Base-by-base conservation (phyloP, 2,888 invertebrate genomes). In the Ypsolopha scabrella region DNA sequence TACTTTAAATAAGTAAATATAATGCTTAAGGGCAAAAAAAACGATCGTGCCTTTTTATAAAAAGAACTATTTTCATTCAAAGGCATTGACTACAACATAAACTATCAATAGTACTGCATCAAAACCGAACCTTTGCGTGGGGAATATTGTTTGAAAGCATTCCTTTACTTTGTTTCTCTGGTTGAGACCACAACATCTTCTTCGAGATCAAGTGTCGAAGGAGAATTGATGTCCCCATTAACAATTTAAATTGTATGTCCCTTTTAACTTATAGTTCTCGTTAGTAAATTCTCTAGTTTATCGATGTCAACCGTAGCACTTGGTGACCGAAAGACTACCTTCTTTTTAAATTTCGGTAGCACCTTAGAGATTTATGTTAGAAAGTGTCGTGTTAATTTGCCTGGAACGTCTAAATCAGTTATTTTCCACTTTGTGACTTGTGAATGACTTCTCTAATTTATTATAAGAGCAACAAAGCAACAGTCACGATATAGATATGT, bases 161-260 rank as follows among this genome's bases (percentile, higher is more conserved):
- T 24, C 24, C 24, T 24, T 24, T 24, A 24, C 24, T 24, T 24
- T 24, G 24, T 24, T 24, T 24, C 24, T 24, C 24, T 24, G 24
- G 24, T 24, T 24, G 24, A 24, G 24, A 24, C 24, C 24, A 24
- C 41, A 10, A 13, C 49, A 33, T 39, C 41, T 41, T 49, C 41
- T 33, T 41, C 13, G n/a, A 41, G 41, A 47, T 57, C 54, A 53
- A 54, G 52, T 58, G 61, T 63, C 64, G 59, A 67, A 62, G 56
- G 61, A 64, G 63, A 70, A 75, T 74, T 70, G 73, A 75, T 74
- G 61, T 68, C 64, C 63, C 58, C 70, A 72, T 74, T 72, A 73
- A 71, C 61, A 55, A 64, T 68, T 62, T 66, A 67, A 71, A 71
- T 70, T 62, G 67, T 57, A 59, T 55, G 53, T 57, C 45, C 57